Evolutionary conservation across 2,888 invertebrate species (phyloP).

Genomic region (Lacanobia oleracea): DNA sequence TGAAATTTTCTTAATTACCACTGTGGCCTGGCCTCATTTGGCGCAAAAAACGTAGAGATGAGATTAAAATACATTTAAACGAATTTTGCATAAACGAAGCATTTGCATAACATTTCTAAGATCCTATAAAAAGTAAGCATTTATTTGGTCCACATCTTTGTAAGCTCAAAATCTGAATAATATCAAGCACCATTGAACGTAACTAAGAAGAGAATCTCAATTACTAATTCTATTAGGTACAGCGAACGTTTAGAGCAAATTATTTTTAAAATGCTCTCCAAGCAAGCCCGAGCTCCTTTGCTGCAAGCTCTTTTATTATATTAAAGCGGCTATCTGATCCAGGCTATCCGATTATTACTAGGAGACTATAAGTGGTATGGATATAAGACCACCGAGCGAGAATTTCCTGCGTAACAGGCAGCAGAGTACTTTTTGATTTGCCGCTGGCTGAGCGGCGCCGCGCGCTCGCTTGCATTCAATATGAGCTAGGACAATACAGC

Average conservation of each 20-base stretch:
- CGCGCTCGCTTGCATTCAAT: conserved; percentile 83
- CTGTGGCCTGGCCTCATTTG: conserved; percentile 47
- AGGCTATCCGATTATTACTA: conserved; percentile 56
- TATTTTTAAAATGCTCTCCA: conserved; percentile 40
- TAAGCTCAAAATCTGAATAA: conserved; percentile 28
- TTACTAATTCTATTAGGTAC: conserved; percentile 35
- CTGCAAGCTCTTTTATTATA: conserved; percentile 57
- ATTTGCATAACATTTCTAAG: conserved; percentile 50
- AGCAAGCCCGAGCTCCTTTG: conserved; percentile 39
- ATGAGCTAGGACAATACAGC: conserved; percentile 79
- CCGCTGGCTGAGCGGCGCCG: conserved; percentile 74
- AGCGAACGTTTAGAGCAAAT: conserved; percentile 36
- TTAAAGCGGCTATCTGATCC: conserved; percentile 50
- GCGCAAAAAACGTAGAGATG: conserved; percentile 53
- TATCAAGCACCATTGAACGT: conserved; percentile 15
- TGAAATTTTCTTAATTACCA: conserved; percentile 61
- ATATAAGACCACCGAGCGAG: conserved; percentile 81
- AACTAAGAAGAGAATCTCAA: conserved; percentile 15
- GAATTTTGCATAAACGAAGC: conserved; percentile 53
- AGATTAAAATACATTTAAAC: conserved; percentile 55
- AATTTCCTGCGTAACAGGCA: conserved; percentile 74
- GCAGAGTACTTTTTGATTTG: conserved; percentile 79
- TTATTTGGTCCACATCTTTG: conserved; percentile 26
- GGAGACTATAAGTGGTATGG: conserved; percentile 65
- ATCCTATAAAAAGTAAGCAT: conserved; percentile 47